phyloP scores from a whole-genome alignment of 2,888 invertebrate species.

The Dichetophora obliterata region DNA sequence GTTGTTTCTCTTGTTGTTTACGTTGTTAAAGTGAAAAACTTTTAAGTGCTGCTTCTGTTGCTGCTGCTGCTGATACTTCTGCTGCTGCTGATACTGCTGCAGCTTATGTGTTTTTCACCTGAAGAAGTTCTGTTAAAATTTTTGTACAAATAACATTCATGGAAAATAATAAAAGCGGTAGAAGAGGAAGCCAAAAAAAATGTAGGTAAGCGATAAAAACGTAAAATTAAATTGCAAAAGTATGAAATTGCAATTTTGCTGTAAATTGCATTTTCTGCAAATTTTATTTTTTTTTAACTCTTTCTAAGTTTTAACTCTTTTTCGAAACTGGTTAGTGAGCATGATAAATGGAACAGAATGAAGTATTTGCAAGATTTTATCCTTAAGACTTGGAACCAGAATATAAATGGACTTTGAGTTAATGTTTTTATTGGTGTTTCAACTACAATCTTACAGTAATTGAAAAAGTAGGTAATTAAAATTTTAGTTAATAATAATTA shows the following conservation, averaged over 20 bases:
- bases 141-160: not conserved
- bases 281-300: not conserved
- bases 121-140: constrained; percentile 6
- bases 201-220: too few species aligned
- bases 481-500: too few species aligned
- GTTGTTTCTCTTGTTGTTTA: constrained; percentile 8
- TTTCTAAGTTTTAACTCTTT: too few species aligned
- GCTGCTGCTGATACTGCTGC: not conserved
- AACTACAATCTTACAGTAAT: too few species aligned
- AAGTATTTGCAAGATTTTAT: too few species aligned
- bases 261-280: constrained; percentile 2
- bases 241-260: constrained; percentile 10
- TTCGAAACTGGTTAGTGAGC: too few species aligned
- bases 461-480: too few species aligned
- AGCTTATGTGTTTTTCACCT: constrained; percentile 14
- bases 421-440: too few species aligned
- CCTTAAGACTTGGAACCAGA: too few species aligned
- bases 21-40: constrained; percentile 16
- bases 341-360: too few species aligned
- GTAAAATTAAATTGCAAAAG: constrained; percentile 4
- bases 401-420: too few species aligned
- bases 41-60: constrained; percentile 18
- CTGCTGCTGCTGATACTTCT: too few species aligned
- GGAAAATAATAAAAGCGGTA: not conserved
- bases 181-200: not conserved